Evolutionary conservation across 2,113 vertebrate species (phyloP).

Genomic region (Phaetusa simplex): DNA sequence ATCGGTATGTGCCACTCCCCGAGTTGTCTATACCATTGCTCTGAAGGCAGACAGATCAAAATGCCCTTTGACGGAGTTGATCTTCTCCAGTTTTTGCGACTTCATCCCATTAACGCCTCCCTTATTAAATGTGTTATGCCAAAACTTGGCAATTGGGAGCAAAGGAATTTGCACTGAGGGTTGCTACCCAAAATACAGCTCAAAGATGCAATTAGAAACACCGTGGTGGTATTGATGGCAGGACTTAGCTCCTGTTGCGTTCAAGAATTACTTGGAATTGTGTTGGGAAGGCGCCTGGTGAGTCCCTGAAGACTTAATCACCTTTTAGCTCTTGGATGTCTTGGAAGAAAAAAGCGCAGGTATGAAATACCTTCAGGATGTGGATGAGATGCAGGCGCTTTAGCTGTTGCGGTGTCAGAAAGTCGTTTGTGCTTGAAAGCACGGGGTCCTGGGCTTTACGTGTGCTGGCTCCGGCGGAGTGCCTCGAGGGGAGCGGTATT

Average conservation of each 20-base stretch:
- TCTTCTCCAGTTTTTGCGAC: background rate
- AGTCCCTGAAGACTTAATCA: background rate
- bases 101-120: background rate
- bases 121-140: accelerated
- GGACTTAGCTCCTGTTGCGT: background rate
- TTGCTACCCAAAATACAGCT: background rate
- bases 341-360: background rate
- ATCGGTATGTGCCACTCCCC: background rate
- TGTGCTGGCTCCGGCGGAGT: accelerated
- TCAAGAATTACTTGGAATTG: background rate
- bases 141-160: background rate
- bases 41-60: background rate
- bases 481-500: accelerated
- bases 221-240: background rate
- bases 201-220: too few relatives aligned
- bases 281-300: background rate
- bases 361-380: background rate
- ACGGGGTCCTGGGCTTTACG: background rate
- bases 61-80: accelerated
- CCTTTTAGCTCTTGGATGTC: background rate
- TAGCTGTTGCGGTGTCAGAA: background rate
- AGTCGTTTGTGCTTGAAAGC: background rate
- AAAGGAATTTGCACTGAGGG: background rate
- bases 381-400: background rate
- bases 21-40: background rate